Percentiles rank a stretch among this genome's conserved stretches.
Evolutionary conservation across 1,140 invertebrate genomes (phyloP).

Genomic region (Drosophila pseudoobscura): DNA sequence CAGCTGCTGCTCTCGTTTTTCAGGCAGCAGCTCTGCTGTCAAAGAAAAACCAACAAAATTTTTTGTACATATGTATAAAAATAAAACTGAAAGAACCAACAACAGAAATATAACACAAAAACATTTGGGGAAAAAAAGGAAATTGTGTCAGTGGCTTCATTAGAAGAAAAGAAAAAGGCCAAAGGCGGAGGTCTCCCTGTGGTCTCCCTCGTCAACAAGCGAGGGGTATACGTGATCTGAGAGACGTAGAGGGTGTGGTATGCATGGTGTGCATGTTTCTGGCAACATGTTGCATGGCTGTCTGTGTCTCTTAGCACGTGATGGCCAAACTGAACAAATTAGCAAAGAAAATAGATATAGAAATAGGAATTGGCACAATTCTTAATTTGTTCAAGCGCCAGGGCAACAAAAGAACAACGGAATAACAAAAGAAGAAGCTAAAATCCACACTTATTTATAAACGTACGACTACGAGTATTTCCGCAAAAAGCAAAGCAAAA

Average conservation of each 20-base stretch:
- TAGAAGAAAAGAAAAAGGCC: slow-evolving; percentile 50
- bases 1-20: slow-evolving; percentile 71
- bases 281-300: slow-evolving; percentile 34
- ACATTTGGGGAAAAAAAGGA: slow-evolving; percentile 33
- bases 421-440: slow-evolving; percentile 23
- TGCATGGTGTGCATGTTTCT: slow-evolving; percentile 28
- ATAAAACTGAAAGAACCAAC: slow-evolving; percentile 58
- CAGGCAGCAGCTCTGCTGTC: slow-evolving; percentile 37
- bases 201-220: slow-evolving; percentile 1
- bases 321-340: slow-evolving; percentile 17
- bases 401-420: neutral
- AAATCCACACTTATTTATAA: neutral
- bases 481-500: slow-evolving; percentile 17
- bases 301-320: slow-evolving; percentile 15
- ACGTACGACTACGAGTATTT: slow-evolving; percentile 16
- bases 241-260: neutral
- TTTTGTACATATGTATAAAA: slow-evolving; percentile 51
- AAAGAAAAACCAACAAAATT: slow-evolving; percentile 47
- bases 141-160: slow-evolving; percentile 70
- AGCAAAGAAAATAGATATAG: slow-evolving; percentile 5
- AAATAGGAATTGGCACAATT: slow-evolving; percentile 48
- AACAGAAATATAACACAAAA: slow-evolving; percentile 17
- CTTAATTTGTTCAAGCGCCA: slow-evolving; percentile 51
- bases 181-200: slow-evolving; percentile 31
- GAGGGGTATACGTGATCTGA: slow-evolving; percentile 37